phyloP scores from a whole-genome alignment of 2,888 invertebrate genomes.

The Xestobium rufovillosum region DNA sequence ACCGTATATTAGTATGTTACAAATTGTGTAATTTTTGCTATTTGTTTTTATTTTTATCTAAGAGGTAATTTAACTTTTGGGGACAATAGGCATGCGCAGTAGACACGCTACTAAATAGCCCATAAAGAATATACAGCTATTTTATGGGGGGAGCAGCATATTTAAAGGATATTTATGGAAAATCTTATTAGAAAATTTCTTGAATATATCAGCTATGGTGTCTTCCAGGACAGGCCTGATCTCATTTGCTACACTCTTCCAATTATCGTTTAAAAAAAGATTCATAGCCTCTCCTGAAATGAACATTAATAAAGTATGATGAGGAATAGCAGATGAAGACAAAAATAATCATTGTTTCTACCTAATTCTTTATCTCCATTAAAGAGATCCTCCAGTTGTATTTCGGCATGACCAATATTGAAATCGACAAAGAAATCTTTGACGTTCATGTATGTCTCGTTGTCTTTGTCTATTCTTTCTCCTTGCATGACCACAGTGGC shows the following conservation, averaged over 20 bases:
- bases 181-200: conserved; percentile 52
- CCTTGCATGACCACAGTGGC: conserved; percentile 54
- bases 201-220: conserved; percentile 50
- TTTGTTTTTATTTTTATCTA: no score
- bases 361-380: conserved; percentile 62
- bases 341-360: no score
- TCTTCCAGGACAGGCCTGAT: conserved; percentile 64
- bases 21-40: no score
- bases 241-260: conserved; percentile 62
- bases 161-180: conserved; percentile 53
- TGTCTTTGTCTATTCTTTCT: conserved; percentile 48
- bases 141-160: conserved; percentile 45
- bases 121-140: no score
- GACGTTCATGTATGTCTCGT: conserved; percentile 52
- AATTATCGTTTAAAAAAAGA: conserved; percentile 69
- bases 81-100: no score
- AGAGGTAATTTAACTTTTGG: no score
- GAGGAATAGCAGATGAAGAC: neutral
- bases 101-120: no score
- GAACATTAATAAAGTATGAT: conserved; percentile 12
- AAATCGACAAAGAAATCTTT: conserved; percentile 59
- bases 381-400: conserved; percentile 64
- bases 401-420: conserved; percentile 54
- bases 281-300: conserved; percentile 62
- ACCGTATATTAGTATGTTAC: no score